Base-by-base conservation (phyloP, 1,140 invertebrate species). In the Drosophila mayri region DNA sequence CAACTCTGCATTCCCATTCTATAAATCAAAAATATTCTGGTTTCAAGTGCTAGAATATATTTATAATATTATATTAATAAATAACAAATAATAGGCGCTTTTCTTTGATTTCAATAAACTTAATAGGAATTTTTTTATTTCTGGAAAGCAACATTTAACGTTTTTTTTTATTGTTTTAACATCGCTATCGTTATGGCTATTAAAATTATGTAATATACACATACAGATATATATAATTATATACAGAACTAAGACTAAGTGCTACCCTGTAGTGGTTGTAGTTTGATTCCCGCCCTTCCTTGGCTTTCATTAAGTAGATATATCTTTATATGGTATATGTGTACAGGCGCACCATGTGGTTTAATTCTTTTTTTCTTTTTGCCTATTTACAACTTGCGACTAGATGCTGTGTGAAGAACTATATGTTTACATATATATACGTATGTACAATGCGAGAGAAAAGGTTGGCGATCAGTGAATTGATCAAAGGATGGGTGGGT, bases 111-210 rank as follows among this genome's bases (percentile, higher is more conserved):
- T 60, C 25, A 57, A 73, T 75, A 75, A 75, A 61, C 54, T 54
- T 84, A 80, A 73, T 84, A 84, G 81, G 81, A 84, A 84, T 84
- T 84, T 55, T 55, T 84, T 84, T 84, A 85, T 84, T 84, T 80
- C 37, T 85, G 76, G 77, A 84, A 84, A 80, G 63, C 61, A 79
- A 58, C 68, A 49, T 66, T 60, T 59, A 72, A 76, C 57, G 49
- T 58, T 50, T 58, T 20, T 44, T 49, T 57, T 22, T 32, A 14
- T 22, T 22, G 16, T 11, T 37, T 54, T 22, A 38, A 57, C 59
- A 76, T 55, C 35, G 61, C 47, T 73, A 67, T 63, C 68, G 58
- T 37, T 71, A 47, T 71, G 55, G 44, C 43, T 65, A 65, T n/a
- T 32, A 32, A 35, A 47, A 38, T 58, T 46, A 37, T 32, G 18